Evolutionary conservation across 2,888 invertebrate species (phyloP).

Genomic region (Chrysomela aeneicollis): DNA sequence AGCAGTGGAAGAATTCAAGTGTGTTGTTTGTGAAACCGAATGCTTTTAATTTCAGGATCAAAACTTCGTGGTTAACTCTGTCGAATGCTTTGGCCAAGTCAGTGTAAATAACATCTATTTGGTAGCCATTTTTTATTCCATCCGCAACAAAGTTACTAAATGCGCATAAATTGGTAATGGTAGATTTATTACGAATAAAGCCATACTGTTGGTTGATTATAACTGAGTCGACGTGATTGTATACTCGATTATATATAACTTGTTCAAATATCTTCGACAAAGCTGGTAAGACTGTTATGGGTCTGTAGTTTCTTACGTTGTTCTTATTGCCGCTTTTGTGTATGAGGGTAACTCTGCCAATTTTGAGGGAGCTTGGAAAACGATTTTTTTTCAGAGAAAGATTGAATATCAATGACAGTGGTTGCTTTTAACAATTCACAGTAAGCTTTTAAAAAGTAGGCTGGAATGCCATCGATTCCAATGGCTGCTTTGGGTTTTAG

Average conservation of each 20-base stretch:
- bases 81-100: no score
- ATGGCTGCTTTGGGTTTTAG: conserved; percentile 5
- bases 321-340: not conserved
- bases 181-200: conserved; percentile 9
- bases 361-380: not conserved
- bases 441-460: not conserved
- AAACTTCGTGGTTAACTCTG: no score
- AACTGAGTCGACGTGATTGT: conserved; percentile 5
- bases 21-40: no score
- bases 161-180: not conserved
- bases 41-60: no score
- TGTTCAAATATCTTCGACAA: conserved; percentile 5
- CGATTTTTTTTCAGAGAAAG: not conserved
- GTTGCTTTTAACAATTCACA: not conserved
- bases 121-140: no score
- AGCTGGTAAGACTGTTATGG: conserved; percentile 4
- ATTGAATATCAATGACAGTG: not conserved
- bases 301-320: conserved; percentile 2
- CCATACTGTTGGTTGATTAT: conserved; percentile 3
- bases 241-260: conserved; percentile 1
- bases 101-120: no score
- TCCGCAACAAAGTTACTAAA: no score
- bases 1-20: no score
- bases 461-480: not conserved
- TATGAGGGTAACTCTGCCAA: not conserved